Evolutionary conservation across 53 echinoderm and acorn worm genomes (phyloP), one percentile per base, ranked within the genome.

Genomic region (Henricia sp.): DNA sequence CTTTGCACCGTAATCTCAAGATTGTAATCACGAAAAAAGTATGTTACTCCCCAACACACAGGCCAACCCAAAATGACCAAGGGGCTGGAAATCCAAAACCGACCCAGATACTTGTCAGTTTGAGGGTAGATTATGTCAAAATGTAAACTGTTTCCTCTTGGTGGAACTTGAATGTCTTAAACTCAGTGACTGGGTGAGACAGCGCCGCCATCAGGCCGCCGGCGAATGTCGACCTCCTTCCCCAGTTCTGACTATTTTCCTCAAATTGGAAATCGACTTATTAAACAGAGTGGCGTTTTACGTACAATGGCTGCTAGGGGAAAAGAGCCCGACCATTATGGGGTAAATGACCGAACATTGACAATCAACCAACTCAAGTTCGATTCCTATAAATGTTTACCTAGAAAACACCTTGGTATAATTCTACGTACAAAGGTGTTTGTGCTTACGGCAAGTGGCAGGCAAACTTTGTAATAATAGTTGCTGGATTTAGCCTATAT

Each of bases 201-300:
- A 8, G 3, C 3, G 26, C n/a, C n/a, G n/a, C 36, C 11, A 55
- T 4, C 25, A 26, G 24, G 41, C 41, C 60, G 74, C 40, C 38
- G 59, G 76, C 76, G 6, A 41, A 57, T n/a, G 58, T 39, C 76
- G 58, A 59, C 76, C 76, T 19, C 76, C 41, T 76, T 59, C 60
- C 76, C 76, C 27, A 76, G 59, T 27, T 76, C 74, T 38, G 62
- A 60, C 62, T n/a, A n/a, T n/a, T n/a, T n/a, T n/a, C n/a, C n/a
- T n/a, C n/a, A n/a, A n/a, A n/a, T 10, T 46, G 70, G 42, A 70
- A 70, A 53, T 10, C 8, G 21, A 53, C 19, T 16, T 8, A 53
- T 10, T 17, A 27, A 56, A 56, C 23, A 24, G n/a, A n/a, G n/a
- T n/a, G n/a, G n/a, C n/a, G n/a, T n/a, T n/a, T n/a, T n/a, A n/a